Base-by-base conservation (phyloP, 2,797 vertebrate species). In the Cyclopterus lumpus region DNA sequence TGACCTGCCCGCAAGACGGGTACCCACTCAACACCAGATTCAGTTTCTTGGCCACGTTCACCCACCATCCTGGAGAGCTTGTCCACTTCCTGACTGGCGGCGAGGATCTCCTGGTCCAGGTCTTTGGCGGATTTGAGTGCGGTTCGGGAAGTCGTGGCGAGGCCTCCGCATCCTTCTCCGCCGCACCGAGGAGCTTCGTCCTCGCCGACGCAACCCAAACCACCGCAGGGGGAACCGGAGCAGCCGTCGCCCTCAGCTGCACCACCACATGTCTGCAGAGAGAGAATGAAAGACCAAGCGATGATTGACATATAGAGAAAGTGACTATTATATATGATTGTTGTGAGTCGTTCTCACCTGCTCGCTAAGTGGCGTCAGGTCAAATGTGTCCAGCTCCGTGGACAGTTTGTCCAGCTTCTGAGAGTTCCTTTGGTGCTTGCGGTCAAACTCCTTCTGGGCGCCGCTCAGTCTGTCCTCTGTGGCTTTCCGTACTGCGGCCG, bases 11-110 rank as follows among this genome's bases (percentile, higher is more conserved):
- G 26, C 26, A 26, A 26, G 26, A 26, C 26, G 26, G 26, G 26
- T 28, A n/a, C n/a, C n/a, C n/a, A n/a, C 26, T 24, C 20, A 6
- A 14, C 0, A 16, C 24, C 2, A 10, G 12, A n/a, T 16, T 42
- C 4, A 44, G 15, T n/a, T n/a, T 48, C n/a, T 4, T 1, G 8
- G 38, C 18, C 5, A 10, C 1, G 18, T 36, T 63, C 74, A 36
- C 90, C 85, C 93, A 99, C 98, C 97, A 96, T 95, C 90, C 94
- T 96, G 79, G 97, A 98, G 64, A 99, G 97, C 87, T 97, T 96
- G 88, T 99, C 97, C 79, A 99, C 96, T 83, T 99, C 97, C 79
- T 95, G 95, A 90, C 99, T 92, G 0, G 97, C 96, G 3, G 90
- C 91, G n/a, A 96, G 88, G 88, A 99, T 96, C 20, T 97, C 94